Conservation (phyloP, 2,797 vertebrate species). For the Acrocephalus scirpaceus region DNA sequence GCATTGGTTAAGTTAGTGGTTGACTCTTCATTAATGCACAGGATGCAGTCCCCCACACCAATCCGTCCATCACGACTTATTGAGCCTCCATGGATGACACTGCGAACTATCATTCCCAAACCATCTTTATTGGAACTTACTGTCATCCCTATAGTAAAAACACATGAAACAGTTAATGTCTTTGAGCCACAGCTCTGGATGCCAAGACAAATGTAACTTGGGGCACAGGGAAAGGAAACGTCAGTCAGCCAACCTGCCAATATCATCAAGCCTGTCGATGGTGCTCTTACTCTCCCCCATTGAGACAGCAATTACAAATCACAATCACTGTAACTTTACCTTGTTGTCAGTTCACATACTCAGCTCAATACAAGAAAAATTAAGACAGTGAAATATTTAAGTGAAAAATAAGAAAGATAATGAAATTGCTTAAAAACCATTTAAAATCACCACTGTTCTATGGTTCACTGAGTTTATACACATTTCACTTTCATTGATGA, state of each 20-base stretch:
- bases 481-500: neutral
- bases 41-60: constrained; percentile 91
- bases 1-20: constrained; percentile 87
- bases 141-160: constrained; percentile 87
- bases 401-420: neutral
- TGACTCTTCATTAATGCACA: constrained; percentile 92
- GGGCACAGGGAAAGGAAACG: neutral
- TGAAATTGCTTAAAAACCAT: neutral
- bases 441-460: neutral
- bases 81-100: constrained; percentile 92
- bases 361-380: neutral
- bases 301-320: neutral
- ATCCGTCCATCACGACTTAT: constrained; percentile 93
- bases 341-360: neutral
- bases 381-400: neutral
- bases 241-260: accelerated
- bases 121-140: constrained; percentile 93
- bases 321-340: neutral
- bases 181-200: neutral
- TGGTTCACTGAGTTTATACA: neutral
- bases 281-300: neutral
- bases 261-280: neutral
- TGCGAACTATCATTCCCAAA: constrained; percentile 92
- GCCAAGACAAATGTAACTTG: neutral
- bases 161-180: neutral